Evolutionary conservation across 2,888 invertebrate genomes (phyloP), one percentile per base, ranked within the genome.

Genomic region (Pyrocoelia pectoralis): DNA sequence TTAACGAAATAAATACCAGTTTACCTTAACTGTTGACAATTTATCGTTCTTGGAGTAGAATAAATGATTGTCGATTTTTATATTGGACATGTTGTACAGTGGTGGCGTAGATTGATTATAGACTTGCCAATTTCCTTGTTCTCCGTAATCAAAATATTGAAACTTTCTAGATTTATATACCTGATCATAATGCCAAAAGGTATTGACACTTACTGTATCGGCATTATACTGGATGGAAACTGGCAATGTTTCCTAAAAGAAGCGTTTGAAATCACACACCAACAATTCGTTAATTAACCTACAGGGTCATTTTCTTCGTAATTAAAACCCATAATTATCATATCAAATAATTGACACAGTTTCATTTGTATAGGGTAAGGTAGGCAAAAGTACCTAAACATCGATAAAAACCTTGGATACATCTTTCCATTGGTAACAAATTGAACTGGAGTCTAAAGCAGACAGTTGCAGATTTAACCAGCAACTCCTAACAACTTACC

Each of bases 191-290:
- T 46, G 46, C 15, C 17, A 10, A 17, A 18, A 5, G 1, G 17
- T 46, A 17, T 46, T 46, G 1, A 18, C 17, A 10, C 17, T 17
- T 33, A 15, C 14, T 12, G 33, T 6, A n/a, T 52, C 52, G 3
- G 33, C 2, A n/a, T 52, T 52, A 8, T 52, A 14, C 10, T 14
- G 15, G 1, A 52, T 10, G 5, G 52, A 28, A 33, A 52, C 18
- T 4, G 52, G 52, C 33, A 52, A 15, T 6, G 52, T 38, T 52
- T 52, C 52, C 52, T 52, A 52, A 9, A 38, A 52, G 13, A 24
- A 3, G 6, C 6, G 3, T 3, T 55, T 1, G 10, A 49, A 18
- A 19, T 18, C 9, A 12, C 12, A 4, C 15, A 13, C 15, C 8
- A 3, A 14, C n/a, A 43, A 12, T 43, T 4, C n/a, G 2, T 12